These are phyloP conservation scores for Alcedo atthis DNA, from an alignment of 2,797 vertebrate species.

Conservation along the genomic window DNA sequence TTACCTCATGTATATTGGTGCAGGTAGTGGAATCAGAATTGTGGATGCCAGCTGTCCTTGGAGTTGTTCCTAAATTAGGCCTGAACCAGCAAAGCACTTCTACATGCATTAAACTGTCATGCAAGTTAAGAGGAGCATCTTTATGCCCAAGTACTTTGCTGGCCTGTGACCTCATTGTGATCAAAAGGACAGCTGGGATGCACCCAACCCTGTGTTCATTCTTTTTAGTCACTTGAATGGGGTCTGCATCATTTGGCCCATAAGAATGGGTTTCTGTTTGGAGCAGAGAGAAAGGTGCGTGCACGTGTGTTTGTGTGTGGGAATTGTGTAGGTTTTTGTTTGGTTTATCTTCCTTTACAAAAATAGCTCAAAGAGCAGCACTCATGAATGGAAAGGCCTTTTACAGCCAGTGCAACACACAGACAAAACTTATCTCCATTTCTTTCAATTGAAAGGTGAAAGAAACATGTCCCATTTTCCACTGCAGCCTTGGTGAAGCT, in stretches of 20 bases:
- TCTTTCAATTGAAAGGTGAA: not conserved
- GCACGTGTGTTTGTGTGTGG: not conserved
- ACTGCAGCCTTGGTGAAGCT: not conserved
- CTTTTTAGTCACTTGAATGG: constrained; percentile 28
- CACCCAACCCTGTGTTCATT: not conserved
- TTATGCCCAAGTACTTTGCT: constrained; percentile 9
- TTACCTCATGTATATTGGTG: constrained; percentile 64
- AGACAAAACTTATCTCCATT: not conserved
- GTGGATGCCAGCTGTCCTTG: not conserved
- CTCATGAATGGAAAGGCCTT: not conserved
- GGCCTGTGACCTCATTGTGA: constrained; percentile 10
- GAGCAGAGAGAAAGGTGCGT: not conserved
- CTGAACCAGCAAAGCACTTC: constrained; percentile 5
- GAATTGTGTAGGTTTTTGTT: not conserved
- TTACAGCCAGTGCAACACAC: not conserved
- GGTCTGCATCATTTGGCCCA: constrained; percentile 12
- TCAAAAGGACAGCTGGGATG: not conserved
- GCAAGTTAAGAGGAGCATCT: constrained; percentile 27
- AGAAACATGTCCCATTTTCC: not conserved
- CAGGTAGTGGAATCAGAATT: not conserved
- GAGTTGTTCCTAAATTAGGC: not conserved
- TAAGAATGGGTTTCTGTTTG: constrained; percentile 17
- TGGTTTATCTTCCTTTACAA: constrained; percentile 24
- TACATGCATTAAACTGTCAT: constrained; percentile 17
- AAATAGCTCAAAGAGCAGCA: not conserved